phyloP scores from a whole-genome alignment of 2,113 vertebrate species.

The Lynx canadensis region DNA sequence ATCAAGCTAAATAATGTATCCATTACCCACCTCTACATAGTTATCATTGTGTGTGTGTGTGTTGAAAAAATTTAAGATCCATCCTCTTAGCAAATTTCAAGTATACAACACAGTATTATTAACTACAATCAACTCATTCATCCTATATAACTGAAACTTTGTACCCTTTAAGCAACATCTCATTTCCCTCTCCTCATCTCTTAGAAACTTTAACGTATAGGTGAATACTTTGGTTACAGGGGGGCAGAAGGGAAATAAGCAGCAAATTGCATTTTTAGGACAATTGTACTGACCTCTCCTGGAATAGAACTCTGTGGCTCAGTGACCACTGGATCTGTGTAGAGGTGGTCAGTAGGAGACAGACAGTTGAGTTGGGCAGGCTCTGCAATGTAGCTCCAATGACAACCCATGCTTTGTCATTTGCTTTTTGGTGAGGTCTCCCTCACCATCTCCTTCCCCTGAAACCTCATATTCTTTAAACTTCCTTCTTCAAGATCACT shows the following conservation, averaged over 20 bases:
- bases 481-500: background rate
- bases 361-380: background rate
- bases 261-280: background rate
- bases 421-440: background rate
- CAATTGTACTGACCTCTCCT: background rate
- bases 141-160: background rate
- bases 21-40: background rate
- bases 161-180: background rate
- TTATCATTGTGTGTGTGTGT: background rate
- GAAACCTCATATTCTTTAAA: background rate
- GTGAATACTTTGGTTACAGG: background rate
- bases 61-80: background rate
- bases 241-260: background rate
- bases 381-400: too few species aligned
- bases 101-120: background rate
- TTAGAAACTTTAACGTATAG: background rate
- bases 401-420: too few species aligned
- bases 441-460: background rate
- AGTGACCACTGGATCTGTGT: background rate
- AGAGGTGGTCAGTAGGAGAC: background rate
- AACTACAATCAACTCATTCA: background rate
- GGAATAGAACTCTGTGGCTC: background rate
- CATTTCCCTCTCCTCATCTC: background rate
- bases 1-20: background rate
- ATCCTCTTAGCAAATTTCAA: background rate